Base-by-base conservation (phyloP, 2,113 vertebrate genomes). In the Perognathus longimembris region DNA sequence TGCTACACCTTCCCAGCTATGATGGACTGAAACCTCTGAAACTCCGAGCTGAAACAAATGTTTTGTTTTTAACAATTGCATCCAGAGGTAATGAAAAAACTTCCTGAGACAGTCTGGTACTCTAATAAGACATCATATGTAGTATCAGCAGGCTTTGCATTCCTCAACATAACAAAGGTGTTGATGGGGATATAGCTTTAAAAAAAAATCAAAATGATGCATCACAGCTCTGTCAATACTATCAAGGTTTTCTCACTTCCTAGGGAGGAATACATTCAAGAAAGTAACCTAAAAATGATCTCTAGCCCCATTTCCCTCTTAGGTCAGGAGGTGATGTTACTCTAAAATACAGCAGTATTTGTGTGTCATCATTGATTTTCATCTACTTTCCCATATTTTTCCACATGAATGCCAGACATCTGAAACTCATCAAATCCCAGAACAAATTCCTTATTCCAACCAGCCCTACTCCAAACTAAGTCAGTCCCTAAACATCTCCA, bases 181-280 rank as follows among this genome's bases (percentile, higher is more conserved):
- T 69, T 76, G 76, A 90, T 83, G 54, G 69, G 24, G n/a, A 69
- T 88, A 9, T 88, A 9, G 0, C 20, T 94, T 91, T 83, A 73
- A 87, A 80, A n/a, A n/a, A n/a, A n/a, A n/a, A n/a, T n/a, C 40
- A 80, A 92, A 85, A n/a, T 26, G 66, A 94, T 81, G 34, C 7
- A 15, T 66, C 38, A 77, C 57, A 80, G 32, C 15, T 85, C 90
- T 95, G 3, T 30, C 73, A 78, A 59, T 7, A 90, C 38, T 28
- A 75, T 20, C 32, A 93, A 92, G 67, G 26, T 34, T 38, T 30
- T 90, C 34, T 2, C 30, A 64, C 66, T 45, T 78, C 26, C 24
- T 50, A 1, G 22, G 6, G 28, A 85, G 30, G 90, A 77, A 81
- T 61, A 79, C 9, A 18, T 66, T 84, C 71, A 54, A 57, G 17